phyloP scores from a whole-genome alignment of 2,888 invertebrate genomes.

The Malacosoma neustria region DNA sequence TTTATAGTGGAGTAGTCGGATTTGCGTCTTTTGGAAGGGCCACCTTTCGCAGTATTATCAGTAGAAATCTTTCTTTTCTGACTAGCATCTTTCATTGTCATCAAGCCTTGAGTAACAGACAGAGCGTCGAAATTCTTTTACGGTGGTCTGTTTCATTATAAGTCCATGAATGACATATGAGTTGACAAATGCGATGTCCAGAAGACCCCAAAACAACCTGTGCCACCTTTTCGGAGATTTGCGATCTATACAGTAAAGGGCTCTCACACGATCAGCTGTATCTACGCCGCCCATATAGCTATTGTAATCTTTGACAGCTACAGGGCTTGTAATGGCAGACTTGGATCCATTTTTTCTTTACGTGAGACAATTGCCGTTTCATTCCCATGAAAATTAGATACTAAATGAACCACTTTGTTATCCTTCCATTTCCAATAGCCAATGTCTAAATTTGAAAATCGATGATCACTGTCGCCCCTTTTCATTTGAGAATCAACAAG shows the following conservation, averaged over 20 bases:
- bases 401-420: conserved; percentile 10
- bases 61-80: conserved; percentile 15
- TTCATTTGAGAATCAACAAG: conserved; percentile 11
- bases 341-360: conserved; percentile 14
- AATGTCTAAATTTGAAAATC: conserved; percentile 15
- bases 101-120: conserved; percentile 14
- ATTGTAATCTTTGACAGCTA: conserved; percentile 16
- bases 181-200: conserved; percentile 19
- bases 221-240: conserved; percentile 33
- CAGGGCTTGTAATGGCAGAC: conserved; percentile 12
- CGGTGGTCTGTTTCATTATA: conserved; percentile 13
- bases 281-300: conserved; percentile 17
- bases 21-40: no score
- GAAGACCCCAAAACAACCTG: conserved; percentile 28
- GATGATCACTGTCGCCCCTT: conserved; percentile 11
- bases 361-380: conserved; percentile 8
- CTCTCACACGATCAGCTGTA: conserved; percentile 27
- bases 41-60: no score
- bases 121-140: conserved; percentile 13
- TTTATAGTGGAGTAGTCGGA: no score
- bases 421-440: conserved; percentile 12
- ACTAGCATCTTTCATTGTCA: conserved; percentile 16
- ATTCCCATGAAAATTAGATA: conserved; percentile 12
- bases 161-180: conserved; percentile 17
- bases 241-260: conserved; percentile 23